These are phyloP conservation scores for Machimus atricapillus DNA, from an alignment of 2,888 invertebrate genomes.

Conservation along the genomic window DNA sequence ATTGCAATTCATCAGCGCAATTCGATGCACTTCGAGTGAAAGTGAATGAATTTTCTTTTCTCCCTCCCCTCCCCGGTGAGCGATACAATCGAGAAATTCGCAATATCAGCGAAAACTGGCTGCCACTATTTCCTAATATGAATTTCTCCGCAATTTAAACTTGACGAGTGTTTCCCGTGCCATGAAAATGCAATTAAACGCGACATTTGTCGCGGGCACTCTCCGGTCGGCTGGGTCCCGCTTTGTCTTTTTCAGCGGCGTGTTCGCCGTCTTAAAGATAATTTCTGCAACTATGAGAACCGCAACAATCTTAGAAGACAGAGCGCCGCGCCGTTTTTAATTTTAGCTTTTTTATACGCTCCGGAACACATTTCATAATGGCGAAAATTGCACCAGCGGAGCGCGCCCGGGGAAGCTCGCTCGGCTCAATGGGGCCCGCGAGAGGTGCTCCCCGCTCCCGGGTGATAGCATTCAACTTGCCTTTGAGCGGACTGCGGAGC, in stretches of 20 bases:
- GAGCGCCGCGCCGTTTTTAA: not conserved
- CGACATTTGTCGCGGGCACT: not conserved
- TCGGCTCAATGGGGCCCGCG: not conserved
- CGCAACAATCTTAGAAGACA: not conserved
- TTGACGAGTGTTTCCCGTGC: not conserved
- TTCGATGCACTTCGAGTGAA: not conserved
- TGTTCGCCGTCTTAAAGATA: not conserved
- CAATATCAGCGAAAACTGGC: not conserved
- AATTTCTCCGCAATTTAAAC: not conserved
- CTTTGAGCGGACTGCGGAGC: not conserved
- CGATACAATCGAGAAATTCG: not conserved
- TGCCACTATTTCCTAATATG: not conserved
- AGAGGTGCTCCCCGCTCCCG: not conserved
- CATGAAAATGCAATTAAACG: not conserved
- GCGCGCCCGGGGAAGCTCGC: not conserved
- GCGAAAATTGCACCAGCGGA: not conserved
- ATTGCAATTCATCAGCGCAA: not conserved
- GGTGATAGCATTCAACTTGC: constrained; percentile 6
- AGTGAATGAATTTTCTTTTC: not conserved
- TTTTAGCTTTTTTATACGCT: not conserved
- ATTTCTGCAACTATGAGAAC: not conserved
- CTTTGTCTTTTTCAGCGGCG: not conserved
- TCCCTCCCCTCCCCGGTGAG: not conserved
- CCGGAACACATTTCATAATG: not conserved
- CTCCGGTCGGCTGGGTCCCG: not conserved